Evolutionary conservation across 2,113 vertebrate species (phyloP), one percentile per base, ranked within the genome.

Genomic region (Elachura formosa): DNA sequence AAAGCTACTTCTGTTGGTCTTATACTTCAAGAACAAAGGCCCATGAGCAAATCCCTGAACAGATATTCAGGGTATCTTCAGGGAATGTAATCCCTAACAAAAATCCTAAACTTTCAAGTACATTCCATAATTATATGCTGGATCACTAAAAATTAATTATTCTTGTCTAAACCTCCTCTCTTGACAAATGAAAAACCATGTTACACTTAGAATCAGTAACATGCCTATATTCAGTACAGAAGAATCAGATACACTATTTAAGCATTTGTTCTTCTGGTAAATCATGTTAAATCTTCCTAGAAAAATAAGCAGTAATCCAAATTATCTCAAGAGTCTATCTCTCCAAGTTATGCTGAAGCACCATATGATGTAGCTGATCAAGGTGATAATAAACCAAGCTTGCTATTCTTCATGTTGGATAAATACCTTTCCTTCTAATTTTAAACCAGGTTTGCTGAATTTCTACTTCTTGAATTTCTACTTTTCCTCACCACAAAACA

Each of bases 11-110:
- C 31, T 81, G 22, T 6, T 3, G 4, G 23, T 54, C 58, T 79
- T 49, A 10, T 12, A 68, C 31, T 78, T 63, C 4, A 89, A 69
- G 40, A 92, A 67, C 67, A 92, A 78, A 78, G 45, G 49, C 20
- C 16, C 9, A 43, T 5, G 9, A 83, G 26, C 77, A 87, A 77
- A 75, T 62, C 72, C 59, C 31, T 41, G 31, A 89, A 76, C 85
- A 95, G 94, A 90, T 87, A n/a, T n/a, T n/a, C n/a, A n/a, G n/a
- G 85, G 78, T 69, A 73, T 69, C 74, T 80, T 76, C 29, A 64
- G 46, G 75, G 45, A 93, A 66, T 58, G 48, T 58, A 91, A 94
- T 79, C 49, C 54, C n/a, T 19, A 93, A 72, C 21, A 79, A 56
- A 91, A 84, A 16, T 12, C 18, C 40, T 75, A 85, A 83, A 79